Evolutionary conservation across 1,140 invertebrate genomes (phyloP).

Genomic region (Trichomalopsis sarcophagae): DNA sequence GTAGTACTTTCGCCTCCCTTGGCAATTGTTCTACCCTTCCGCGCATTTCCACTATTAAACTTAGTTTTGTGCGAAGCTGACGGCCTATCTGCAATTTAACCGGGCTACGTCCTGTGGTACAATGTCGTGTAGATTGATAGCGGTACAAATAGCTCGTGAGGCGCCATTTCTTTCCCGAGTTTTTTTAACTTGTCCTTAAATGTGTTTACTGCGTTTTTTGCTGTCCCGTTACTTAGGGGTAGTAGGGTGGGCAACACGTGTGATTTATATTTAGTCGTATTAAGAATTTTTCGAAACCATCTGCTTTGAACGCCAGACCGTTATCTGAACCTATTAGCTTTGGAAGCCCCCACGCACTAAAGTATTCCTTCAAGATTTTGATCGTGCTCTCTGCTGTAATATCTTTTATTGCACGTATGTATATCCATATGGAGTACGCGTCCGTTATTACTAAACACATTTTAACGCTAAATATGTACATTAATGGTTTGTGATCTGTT

Average conservation of each 20-base stretch:
- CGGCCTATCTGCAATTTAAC: constrained; percentile 41
- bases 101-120: constrained; percentile 38
- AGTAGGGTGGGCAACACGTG: no score
- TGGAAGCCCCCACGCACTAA: constrained; percentile 55
- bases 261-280: no score
- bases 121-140: constrained; percentile 36
- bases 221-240: no score
- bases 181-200: no score
- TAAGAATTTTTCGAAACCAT: constrained; percentile 23
- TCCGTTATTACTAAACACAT: constrained; percentile 71
- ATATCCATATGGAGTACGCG: constrained; percentile 69
- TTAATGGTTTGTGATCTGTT: no score
- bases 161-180: no score
- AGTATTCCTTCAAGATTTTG: constrained; percentile 45
- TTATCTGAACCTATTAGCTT: constrained; percentile 54
- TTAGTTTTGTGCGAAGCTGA: constrained; percentile 21
- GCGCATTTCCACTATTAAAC: constrained; percentile 9
- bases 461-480: constrained; percentile 57
- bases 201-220: no score
- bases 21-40: constrained; percentile 1
- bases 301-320: constrained; percentile 51
- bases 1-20: constrained; percentile 38
- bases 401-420: constrained; percentile 59
- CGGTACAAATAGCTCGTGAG: constrained; percentile 36
- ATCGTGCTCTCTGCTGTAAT: constrained; percentile 50